A percentile compares a stretch with the other conserved stretches of the same genome.
Evolutionary conservation across 1,140 invertebrate genomes (phyloP).

Genomic region (Drosophila nigrodunni): DNA sequence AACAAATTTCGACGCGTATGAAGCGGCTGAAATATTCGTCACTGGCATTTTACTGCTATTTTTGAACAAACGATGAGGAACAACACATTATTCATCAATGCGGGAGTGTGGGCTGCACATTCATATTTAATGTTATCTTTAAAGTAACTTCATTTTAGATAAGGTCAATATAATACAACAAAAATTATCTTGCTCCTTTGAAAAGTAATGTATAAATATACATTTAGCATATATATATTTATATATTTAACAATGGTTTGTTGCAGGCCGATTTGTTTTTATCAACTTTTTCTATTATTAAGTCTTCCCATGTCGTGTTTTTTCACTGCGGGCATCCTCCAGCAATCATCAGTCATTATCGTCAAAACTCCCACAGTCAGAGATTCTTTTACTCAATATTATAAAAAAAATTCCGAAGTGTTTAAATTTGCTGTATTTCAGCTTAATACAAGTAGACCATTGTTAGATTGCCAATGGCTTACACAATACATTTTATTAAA

Average conservation of each 20-base stretch:
- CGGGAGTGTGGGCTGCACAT: conserved; percentile 31
- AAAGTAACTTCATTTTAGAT: conserved; percentile 45
- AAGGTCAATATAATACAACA: conserved; percentile 29
- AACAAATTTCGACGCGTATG: neutral
- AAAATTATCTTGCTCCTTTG: conserved; percentile 47
- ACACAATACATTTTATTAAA: neutral
- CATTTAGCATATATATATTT: conserved; percentile 2
- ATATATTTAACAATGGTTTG: conserved; percentile 24
- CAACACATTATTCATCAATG: conserved; percentile 50
- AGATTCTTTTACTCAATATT: conserved; percentile 33
- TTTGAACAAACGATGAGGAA: neutral
- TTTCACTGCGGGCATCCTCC: conserved; percentile 7
- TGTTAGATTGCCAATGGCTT: neutral
- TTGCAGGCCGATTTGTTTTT: conserved; percentile 44
- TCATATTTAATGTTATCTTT: conserved; percentile 59
- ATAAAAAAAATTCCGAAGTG: conserved; percentile 1
- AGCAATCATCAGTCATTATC: conserved; percentile 63
- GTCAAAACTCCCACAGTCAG: conserved; percentile 19
- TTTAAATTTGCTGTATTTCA: too few species aligned
- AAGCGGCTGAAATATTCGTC: neutral
- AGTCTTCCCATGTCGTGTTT: conserved; percentile 12
- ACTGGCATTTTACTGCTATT: neutral
- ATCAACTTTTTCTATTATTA: conserved; percentile 36
- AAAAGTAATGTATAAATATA: conserved; percentile 5
- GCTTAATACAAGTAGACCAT: too few species aligned